Base-by-base conservation (phyloP, 1,140 invertebrate species). In the Nymphalis io region DNA sequence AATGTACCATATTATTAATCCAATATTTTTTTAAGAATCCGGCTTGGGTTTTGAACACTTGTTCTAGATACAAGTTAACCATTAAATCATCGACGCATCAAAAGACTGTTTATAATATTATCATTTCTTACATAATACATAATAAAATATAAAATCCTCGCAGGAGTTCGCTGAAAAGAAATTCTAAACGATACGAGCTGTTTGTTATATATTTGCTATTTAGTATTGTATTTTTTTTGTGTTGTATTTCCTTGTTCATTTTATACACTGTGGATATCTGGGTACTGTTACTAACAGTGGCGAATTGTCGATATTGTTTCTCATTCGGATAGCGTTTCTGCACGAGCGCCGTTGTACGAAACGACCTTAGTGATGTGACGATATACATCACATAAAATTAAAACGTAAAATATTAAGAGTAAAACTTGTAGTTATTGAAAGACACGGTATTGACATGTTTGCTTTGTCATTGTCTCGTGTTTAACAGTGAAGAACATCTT, bases 271-370 rank as follows among this genome's bases (percentile, higher is more conserved):
- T 46, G 48, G 20, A n/a, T 53, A 53, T 21, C 20, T 16, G 46
- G 23, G 62, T 33, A n/a, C 40, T 27, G 68, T 65, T 70, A 60
- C 53, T 13, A 65, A 27, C 68, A 65, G 60, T 63, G 68, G 46
- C 53, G 51, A 46, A 60, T 61, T 64, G 68, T 68, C 73, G 64
- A 70, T 70, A 63, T 42, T 73, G 68, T 74, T 74, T 59, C 64
- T 46, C 60, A 63, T 70, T 61, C 44, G 16, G 42, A 40, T 46
- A 38, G 42, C 58, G 64, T 74, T 68, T 70, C 64, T 64, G 48
- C 73, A 53, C 44, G 64, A 67, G 51, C 51, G 53, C 33, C 44
- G n/a, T 62, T 48, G 23, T 48, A 53, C 55, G 38, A 46, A 71
- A 68, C 57, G 42, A 57, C 60, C 27, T 27, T 65, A 74, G 68